Evolutionary conservation across 2,888 invertebrate genomes (phyloP).

Genomic region (Pachycephus smyrnensis): DNA sequence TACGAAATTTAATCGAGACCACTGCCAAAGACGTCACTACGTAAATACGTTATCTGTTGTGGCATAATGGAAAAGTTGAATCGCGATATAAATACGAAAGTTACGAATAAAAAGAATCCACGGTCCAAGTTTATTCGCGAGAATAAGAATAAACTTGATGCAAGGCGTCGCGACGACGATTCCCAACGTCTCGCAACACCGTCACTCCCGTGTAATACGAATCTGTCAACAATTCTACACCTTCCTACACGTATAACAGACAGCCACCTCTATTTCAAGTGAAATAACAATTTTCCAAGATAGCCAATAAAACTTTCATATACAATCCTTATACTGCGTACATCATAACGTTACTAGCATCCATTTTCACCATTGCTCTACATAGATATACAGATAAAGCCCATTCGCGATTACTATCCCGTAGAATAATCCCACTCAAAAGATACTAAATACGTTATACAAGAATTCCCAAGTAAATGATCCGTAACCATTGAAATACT

Average conservation of each 20-base stretch:
- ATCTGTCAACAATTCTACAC: background rate
- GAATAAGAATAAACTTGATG: background rate
- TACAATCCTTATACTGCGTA: background rate
- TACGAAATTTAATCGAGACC: background rate
- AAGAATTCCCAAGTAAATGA: conserved; percentile 30
- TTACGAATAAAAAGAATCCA: background rate
- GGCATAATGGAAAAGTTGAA: background rate
- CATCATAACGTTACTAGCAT: background rate
- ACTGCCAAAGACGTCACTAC: background rate
- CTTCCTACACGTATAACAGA: background rate
- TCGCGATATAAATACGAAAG: background rate
- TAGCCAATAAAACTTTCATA: background rate
- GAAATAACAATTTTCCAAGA: background rate
- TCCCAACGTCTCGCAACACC: background rate
- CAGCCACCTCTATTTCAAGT: background rate
- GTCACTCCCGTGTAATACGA: background rate
- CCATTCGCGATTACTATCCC: background rate
- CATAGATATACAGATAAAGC: background rate
- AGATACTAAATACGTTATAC: background rate
- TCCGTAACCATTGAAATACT: conserved; percentile 40
- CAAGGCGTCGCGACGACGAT: background rate
- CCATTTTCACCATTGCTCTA: background rate
- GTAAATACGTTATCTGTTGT: background rate
- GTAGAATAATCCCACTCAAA: background rate
- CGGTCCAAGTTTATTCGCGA: background rate